Percentiles rank a stretch among this genome's conserved stretches.
phyloP scores from a whole-genome alignment of 23 tunicate genomes.

The Ascidia mentula region DNA sequence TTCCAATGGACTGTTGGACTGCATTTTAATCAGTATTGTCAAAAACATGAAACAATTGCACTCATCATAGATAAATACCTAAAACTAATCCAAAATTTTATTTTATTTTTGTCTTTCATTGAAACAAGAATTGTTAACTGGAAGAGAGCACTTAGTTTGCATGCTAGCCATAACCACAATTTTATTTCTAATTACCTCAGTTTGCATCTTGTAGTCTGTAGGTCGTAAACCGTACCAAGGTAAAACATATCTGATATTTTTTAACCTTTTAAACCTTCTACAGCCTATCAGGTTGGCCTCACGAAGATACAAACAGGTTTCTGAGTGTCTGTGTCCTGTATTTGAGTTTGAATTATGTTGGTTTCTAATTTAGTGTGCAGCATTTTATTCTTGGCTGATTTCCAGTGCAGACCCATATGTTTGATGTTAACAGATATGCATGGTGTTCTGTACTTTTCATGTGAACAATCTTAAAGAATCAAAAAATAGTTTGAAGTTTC shows the following conservation, averaged over 20 bases:
- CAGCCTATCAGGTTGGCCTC: not conserved
- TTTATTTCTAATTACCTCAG: no score
- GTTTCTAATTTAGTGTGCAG: not conserved
- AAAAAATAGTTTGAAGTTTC: not conserved
- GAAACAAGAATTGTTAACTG: no score
- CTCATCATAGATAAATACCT: no score
- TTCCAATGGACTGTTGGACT: no score
- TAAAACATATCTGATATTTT: not conserved
- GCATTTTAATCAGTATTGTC: no score
- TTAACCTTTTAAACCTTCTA: not conserved
- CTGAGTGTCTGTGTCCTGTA: not conserved
- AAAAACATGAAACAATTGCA: no score
- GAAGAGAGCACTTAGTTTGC: not conserved
- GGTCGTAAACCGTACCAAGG: not conserved
- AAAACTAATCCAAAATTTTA: no score
- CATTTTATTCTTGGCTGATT: not conserved
- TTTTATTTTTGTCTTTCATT: no score
- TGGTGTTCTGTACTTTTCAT: not conserved
- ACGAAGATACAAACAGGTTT: conserved; percentile 4
- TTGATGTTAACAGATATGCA: not conserved
- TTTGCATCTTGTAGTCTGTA: not conserved
- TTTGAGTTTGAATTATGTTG: conserved; percentile 3
- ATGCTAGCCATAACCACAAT: not conserved
- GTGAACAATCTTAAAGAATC: not conserved
- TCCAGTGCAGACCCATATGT: no score